Percentiles rank a stretch among this genome's conserved stretches.
Conservation (phyloP, 2,113 vertebrate genomes). For the Halcyon senegalensis region DNA sequence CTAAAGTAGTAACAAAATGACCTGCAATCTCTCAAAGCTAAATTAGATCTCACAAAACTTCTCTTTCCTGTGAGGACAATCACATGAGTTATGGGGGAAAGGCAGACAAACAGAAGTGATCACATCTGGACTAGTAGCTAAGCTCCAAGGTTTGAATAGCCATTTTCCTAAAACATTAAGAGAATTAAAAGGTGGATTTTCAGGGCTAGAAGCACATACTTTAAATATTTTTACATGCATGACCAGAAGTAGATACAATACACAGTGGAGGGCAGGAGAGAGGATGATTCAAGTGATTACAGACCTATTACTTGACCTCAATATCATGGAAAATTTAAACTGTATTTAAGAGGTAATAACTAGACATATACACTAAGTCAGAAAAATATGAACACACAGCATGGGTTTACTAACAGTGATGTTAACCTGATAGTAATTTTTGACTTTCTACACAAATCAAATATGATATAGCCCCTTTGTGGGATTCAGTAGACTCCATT, state of each 20-base stretch:
- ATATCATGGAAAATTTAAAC: not conserved
- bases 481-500: not conserved
- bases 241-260: no score
- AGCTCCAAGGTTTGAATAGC: not conserved
- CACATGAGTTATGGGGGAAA: not conserved
- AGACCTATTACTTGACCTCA: not conserved
- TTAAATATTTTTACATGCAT: not conserved
- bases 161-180: not conserved
- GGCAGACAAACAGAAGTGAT: not conserved
- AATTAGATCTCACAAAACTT: not conserved
- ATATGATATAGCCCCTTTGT: not conserved
- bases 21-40: not conserved
- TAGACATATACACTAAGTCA: not conserved
- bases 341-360: not conserved
- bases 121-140: not conserved
- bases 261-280: not conserved
- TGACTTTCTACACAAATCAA: not conserved
- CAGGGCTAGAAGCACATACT: not conserved
- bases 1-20: not conserved
- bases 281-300: not conserved
- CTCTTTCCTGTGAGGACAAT: not conserved
- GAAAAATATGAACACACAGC: not conserved
- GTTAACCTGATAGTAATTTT: not conserved
- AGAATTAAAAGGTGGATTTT: not conserved
- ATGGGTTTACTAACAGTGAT: not conserved